phyloP scores from a whole-genome alignment of 2,113 vertebrate genomes.

The Gymnorhina tibicen region DNA sequence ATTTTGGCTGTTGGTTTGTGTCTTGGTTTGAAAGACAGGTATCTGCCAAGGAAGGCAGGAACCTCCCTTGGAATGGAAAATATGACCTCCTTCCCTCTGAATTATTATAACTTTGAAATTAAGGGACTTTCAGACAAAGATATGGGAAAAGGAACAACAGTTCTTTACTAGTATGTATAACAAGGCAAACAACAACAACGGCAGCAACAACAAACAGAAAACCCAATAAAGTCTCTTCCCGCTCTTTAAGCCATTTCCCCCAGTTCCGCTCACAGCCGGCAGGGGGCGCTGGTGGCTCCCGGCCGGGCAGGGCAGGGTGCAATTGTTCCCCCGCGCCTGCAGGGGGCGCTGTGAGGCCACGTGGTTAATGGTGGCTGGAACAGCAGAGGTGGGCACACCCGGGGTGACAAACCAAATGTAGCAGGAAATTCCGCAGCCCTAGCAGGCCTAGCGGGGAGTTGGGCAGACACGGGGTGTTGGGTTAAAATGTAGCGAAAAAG shows the following conservation, averaged over 20 bases:
- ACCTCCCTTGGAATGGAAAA: neutral
- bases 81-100: fast-evolving
- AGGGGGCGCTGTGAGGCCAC: neutral
- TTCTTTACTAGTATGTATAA: neutral
- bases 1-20: neutral
- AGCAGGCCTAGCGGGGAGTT: fast-evolving
- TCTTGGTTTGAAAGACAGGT: neutral
- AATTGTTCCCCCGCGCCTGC: fast-evolving
- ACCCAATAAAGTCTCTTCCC: fast-evolving
- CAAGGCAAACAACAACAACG: neutral
- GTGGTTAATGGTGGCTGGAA: fast-evolving
- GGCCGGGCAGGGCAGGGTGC: neutral
- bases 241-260: fast-evolving
- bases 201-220: neutral
- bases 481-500: neutral
- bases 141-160: neutral
- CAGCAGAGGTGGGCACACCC: fast-evolving
- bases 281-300: neutral
- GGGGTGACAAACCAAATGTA: fast-evolving
- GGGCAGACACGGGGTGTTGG: fast-evolving
- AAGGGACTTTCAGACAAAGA: neutral
- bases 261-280: fast-evolving
- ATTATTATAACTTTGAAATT: neutral
- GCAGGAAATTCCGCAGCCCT: fast-evolving
- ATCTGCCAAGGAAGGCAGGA: neutral